These are phyloP conservation scores for Nebria ingens DNA, from an alignment of 1,140 invertebrate species.

Conservation along the genomic window DNA sequence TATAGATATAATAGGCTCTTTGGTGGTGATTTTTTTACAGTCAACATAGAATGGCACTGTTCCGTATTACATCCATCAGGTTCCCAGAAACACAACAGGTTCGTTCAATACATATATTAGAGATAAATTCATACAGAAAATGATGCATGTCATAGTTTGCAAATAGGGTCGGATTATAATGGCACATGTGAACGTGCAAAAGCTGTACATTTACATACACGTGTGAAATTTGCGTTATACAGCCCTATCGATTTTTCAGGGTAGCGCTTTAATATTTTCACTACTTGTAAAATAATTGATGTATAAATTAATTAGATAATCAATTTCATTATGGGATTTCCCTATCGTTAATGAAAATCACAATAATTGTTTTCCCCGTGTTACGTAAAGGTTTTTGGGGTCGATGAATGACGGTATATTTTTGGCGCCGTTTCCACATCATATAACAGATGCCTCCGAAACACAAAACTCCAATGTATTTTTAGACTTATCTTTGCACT, in stretches of 20 bases:
- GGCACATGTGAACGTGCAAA: no score
- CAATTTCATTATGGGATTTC: no score
- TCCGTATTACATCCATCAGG: conserved; percentile 26
- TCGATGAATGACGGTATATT: neutral
- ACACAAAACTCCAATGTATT: no score
- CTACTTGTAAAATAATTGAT: no score
- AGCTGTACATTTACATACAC: no score
- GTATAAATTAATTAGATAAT: no score
- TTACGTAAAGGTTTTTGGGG: neutral
- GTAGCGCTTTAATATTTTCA: no score
- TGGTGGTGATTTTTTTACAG: neutral
- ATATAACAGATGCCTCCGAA: conserved; percentile 26
- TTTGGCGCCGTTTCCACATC: conserved; percentile 30
- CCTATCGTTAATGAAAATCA: no score
- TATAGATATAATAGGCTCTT: neutral
- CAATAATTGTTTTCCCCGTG: neutral
- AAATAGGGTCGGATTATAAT: no score
- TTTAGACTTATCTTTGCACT: neutral
- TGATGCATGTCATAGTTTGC: neutral
- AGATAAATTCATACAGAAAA: no score
- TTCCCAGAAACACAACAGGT: conserved; percentile 20
- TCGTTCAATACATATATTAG: conserved; percentile 10
- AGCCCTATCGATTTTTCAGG: no score
- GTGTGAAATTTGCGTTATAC: no score
- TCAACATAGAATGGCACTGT: conserved; percentile 34